Conservation (phyloP, 2,113 vertebrate genomes). For the Zosterops hypoxanthus region DNA sequence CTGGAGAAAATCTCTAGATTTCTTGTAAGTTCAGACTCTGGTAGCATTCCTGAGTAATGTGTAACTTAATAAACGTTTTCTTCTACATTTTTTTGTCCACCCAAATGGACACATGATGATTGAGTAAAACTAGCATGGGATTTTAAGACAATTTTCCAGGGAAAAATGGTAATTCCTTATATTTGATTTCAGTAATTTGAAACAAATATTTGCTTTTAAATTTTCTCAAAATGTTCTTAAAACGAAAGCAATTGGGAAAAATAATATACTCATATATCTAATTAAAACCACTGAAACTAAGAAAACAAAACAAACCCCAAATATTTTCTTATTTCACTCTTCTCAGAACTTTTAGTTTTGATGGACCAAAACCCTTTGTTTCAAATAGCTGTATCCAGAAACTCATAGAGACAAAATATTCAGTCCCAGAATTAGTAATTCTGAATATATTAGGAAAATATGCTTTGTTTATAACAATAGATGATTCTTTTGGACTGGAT, state of each 20-base stretch:
- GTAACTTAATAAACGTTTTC: background rate
- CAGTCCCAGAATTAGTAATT: background rate
- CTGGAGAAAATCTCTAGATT: background rate
- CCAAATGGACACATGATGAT: background rate
- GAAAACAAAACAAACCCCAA: background rate
- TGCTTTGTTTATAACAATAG: background rate
- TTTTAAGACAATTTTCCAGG: background rate
- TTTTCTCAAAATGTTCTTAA: background rate
- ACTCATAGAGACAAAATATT: background rate
- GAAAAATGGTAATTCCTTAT: background rate
- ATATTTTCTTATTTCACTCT: background rate
- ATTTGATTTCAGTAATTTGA: background rate
- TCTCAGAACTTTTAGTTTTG: background rate
- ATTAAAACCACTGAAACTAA: background rate
- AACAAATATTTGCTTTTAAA: background rate
- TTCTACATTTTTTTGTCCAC: background rate
- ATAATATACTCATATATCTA: background rate
- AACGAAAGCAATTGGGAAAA: accelerated
- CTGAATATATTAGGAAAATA: background rate
- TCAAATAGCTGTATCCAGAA: background rate
- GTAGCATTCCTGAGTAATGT: background rate
- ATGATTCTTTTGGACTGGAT: background rate
- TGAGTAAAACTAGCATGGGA: background rate
- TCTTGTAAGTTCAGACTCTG: background rate
- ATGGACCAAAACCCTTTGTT: background rate